Percentiles rank a stretch among this genome's conserved stretches.
Conservation (phyloP, 1,140 invertebrate species). For the Eupristina koningsbergeri region DNA sequence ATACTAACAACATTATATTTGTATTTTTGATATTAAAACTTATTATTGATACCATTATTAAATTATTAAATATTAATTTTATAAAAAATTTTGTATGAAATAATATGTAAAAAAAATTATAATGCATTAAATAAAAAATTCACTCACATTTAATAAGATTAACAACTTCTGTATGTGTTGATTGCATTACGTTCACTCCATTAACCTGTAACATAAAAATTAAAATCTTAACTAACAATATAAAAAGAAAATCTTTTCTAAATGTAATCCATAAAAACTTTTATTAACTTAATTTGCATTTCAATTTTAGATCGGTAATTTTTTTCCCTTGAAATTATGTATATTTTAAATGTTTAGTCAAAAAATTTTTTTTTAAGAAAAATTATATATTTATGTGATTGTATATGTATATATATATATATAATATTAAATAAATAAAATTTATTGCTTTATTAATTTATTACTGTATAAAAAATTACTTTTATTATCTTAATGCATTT, state of each 20-base stretch:
- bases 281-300: neutral
- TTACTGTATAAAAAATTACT: no score
- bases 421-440: no score
- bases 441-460: no score
- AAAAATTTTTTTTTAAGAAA: no score
- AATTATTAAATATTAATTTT: neutral
- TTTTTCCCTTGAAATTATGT: no score
- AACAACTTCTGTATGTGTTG: constrained; percentile 94
- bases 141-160: constrained; percentile 92
- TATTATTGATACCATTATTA: neutral
- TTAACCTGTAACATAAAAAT: constrained; percentile 81
- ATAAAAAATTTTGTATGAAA: constrained; percentile 19
- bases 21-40: neutral
- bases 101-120: neutral
- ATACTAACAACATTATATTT: constrained; percentile 5
- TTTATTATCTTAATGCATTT: no score
- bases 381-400: no score
- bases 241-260: neutral
- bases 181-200: constrained; percentile 89
- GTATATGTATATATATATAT: no score
- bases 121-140: constrained; percentile 11
- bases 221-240: neutral
- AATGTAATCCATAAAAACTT: neutral
- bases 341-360: no score
- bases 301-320: no score